Evolutionary conservation across 2,113 vertebrate species (phyloP).

Genomic region (Phyllostomus hastatus): DNA sequence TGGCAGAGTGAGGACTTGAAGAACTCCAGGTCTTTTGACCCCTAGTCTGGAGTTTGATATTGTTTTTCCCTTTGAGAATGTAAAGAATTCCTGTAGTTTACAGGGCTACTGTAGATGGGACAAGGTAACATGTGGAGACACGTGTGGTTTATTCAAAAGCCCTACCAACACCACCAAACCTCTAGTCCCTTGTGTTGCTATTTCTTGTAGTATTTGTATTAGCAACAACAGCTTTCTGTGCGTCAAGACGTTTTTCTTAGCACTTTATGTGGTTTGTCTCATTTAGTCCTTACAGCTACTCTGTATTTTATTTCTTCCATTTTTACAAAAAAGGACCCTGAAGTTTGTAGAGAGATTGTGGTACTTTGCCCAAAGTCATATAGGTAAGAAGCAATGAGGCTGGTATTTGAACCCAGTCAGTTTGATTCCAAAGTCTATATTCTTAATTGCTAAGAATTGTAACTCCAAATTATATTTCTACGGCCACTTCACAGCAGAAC

Average conservation of each 20-base stretch:
- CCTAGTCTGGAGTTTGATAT: not conserved
- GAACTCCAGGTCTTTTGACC: not conserved
- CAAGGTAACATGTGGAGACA: not conserved
- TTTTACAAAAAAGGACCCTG: constrained; percentile 31
- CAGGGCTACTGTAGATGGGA: not conserved
- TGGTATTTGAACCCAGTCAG: not conserved
- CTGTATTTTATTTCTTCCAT: constrained; percentile 7
- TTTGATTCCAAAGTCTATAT: not conserved
- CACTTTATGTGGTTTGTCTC: not conserved
- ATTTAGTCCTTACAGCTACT: not conserved
- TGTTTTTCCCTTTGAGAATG: not conserved
- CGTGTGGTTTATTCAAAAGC: not conserved
- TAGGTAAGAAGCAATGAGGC: not conserved
- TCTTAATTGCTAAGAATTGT: not conserved
- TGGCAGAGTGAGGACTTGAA: constrained; percentile 22
- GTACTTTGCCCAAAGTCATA: not conserved
- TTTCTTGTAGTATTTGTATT: not conserved
- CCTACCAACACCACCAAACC: not conserved
- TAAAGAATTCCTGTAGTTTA: constrained; percentile 29
- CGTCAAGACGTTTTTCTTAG: not conserved
- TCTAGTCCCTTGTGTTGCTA: not conserved
- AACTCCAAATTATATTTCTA: not conserved
- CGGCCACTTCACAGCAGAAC: not conserved
- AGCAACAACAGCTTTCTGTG: not conserved
- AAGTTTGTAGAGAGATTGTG: not conserved